These are phyloP conservation scores for Coecobrya sp. DNA, from an alignment of 2,888 invertebrate species.

Conservation along the genomic window DNA sequence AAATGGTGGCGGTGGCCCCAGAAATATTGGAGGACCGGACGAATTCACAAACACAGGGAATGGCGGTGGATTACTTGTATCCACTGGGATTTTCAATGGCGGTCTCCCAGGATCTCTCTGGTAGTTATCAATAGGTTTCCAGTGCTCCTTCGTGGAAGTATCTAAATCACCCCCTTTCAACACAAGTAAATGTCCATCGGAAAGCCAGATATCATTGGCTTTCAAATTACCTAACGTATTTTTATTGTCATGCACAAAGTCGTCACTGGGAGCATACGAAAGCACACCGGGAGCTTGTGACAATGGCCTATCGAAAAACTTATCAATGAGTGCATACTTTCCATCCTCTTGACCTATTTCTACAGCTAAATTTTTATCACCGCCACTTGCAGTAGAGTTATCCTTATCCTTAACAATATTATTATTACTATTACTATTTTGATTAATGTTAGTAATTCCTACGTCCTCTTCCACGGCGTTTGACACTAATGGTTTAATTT, in stretches of 20 bases:
- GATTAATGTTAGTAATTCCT: slow-evolving; percentile 59
- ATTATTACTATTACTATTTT: slow-evolving; percentile 37
- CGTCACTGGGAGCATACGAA: slow-evolving; percentile 94
- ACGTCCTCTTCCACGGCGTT: slow-evolving; percentile 80
- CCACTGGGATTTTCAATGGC: slow-evolving; percentile 94
- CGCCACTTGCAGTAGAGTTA: slow-evolving; percentile 77
- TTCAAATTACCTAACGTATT: slow-evolving; percentile 94
- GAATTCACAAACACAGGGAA: slow-evolving; percentile 97
- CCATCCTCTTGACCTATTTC: slow-evolving; percentile 90
- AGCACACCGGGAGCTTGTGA: slow-evolving; percentile 94
- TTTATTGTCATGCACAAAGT: slow-evolving; percentile 93
- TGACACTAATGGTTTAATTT: slow-evolving; percentile 74
- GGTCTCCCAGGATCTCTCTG: slow-evolving; percentile 91
- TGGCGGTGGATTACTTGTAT: slow-evolving; percentile 95
- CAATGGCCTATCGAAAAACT: slow-evolving; percentile 90
- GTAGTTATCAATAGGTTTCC: slow-evolving; percentile 95
- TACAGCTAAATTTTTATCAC: slow-evolving; percentile 86
- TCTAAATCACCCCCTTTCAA: slow-evolving; percentile 92
- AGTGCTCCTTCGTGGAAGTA: slow-evolving; percentile 88
- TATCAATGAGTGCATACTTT: slow-evolving; percentile 95
- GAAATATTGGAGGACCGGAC: slow-evolving; percentile 95
- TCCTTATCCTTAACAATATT: slow-evolving; percentile 52
- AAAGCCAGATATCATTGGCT: slow-evolving; percentile 96
- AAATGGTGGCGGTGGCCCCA: slow-evolving; percentile 91
- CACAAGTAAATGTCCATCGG: slow-evolving; percentile 95